These are phyloP conservation scores for Mionectes macconnelli DNA, from an alignment of 2,113 vertebrate genomes.

Conservation along the genomic window DNA sequence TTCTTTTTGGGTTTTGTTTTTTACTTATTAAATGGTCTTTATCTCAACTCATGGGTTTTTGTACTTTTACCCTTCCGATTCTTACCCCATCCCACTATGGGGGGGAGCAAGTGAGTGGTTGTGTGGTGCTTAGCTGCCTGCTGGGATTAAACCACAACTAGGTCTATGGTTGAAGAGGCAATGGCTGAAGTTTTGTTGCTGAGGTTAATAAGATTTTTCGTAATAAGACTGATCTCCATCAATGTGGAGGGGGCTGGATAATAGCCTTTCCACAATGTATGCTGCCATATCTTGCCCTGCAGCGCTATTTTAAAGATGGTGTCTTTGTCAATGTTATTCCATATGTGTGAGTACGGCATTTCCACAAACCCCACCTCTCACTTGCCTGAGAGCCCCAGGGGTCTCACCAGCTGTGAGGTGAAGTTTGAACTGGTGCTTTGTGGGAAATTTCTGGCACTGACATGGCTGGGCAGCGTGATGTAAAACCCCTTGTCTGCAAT, in stretches of 20 bases:
- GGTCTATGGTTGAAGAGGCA: background rate
- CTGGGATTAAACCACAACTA: background rate
- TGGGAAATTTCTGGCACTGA: background rate
- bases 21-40: background rate
- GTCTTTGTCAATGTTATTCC: background rate
- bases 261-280: background rate
- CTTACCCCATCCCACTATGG: background rate
- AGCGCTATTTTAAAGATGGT: background rate
- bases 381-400: background rate
- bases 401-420: background rate
- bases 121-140: background rate
- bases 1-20: background rate
- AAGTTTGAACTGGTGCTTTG: background rate
- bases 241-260: background rate
- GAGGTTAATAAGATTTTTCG: background rate
- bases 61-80: background rate
- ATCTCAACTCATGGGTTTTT: background rate
- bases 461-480: background rate
- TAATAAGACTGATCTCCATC: background rate
- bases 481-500: background rate
- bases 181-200: background rate
- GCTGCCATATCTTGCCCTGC: background rate
- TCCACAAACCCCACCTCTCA: background rate
- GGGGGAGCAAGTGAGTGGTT: background rate
- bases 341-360: background rate